Evolutionary conservation across 2,797 vertebrate genomes (phyloP).

Genomic region (Propithecus perrieri): DNA sequence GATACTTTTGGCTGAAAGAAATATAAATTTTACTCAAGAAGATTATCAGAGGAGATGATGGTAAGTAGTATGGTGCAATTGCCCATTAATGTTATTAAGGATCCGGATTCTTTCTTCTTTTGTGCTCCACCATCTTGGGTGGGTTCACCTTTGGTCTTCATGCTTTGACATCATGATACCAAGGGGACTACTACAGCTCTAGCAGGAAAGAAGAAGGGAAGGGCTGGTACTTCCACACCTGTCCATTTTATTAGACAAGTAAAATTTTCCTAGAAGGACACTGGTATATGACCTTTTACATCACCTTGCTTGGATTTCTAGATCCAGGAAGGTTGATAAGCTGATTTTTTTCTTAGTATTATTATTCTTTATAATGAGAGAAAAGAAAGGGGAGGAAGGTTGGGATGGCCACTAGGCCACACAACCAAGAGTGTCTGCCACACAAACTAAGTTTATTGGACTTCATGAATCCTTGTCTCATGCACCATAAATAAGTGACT

Average conservation of each 20-base stretch:
- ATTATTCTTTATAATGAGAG: background rate
- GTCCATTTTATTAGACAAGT: conserved; percentile 31
- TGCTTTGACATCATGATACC: background rate
- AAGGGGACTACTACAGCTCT: background rate
- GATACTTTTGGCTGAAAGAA: conserved; percentile 9
- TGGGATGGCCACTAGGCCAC: background rate
- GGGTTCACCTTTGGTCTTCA: background rate
- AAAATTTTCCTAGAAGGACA: background rate
- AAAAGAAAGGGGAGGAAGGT: background rate
- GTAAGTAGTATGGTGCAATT: background rate
- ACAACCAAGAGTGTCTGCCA: background rate
- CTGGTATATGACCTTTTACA: background rate
- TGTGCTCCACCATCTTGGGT: background rate
- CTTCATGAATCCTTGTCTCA: background rate
- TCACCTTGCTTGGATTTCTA: background rate
- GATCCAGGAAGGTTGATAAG: background rate
- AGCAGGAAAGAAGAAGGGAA: background rate
- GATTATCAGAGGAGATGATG: background rate
- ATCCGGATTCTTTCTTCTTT: conserved; percentile 26
- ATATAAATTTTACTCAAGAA: conserved; percentile 2
- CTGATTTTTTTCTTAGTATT: conserved; percentile 9
- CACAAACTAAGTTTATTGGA: conserved; percentile 14
- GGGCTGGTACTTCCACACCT: background rate
- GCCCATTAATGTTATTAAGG: background rate
- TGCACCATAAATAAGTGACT: background rate